phyloP scores from a whole-genome alignment of 2,888 invertebrate species.

The Chrysotoxum bicinctum region DNA sequence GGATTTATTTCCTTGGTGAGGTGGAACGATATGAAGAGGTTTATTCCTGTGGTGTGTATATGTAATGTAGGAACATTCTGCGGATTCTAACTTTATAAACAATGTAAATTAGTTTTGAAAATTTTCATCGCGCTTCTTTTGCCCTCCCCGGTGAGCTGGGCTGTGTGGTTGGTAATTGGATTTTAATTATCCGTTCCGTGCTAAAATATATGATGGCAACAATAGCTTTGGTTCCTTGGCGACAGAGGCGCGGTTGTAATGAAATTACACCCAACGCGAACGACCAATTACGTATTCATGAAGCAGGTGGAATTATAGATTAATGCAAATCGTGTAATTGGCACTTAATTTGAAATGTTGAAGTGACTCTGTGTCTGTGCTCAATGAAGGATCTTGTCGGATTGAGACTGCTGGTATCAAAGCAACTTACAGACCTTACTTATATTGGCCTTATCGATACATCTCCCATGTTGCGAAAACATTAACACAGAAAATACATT shows the following conservation, averaged over 20 bases:
- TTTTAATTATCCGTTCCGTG: constrained; percentile 66
- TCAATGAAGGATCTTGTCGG: constrained; percentile 1
- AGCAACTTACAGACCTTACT: constrained; percentile 26
- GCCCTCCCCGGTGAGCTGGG: constrained; percentile 14
- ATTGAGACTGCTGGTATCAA: not conserved
- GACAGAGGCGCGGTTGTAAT: constrained; percentile 34
- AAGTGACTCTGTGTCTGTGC: constrained; percentile 1
- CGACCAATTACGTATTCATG: constrained; percentile 60
- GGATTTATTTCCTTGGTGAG: constrained; percentile 47
- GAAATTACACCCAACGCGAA: constrained; percentile 46
- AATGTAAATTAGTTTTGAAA: constrained; percentile 67
- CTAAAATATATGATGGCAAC: constrained; percentile 48
- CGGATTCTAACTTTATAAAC: constrained; percentile 49
- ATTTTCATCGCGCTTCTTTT: constrained; percentile 41
- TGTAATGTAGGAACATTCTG: constrained; percentile 12
- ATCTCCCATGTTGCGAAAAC: constrained; percentile 18
- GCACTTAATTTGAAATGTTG: constrained; percentile 55
- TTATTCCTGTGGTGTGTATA: constrained; percentile 5
- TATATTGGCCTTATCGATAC: constrained; percentile 39
- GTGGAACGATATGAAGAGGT: constrained; percentile 25
- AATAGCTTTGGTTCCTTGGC: constrained; percentile 18
- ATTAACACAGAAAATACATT: constrained; percentile 1
- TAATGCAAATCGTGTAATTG: constrained; percentile 49
- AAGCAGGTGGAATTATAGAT: constrained; percentile 58
- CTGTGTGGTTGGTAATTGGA: constrained; percentile 58